Evolutionary conservation across 2,888 invertebrate species (phyloP).

Genomic region (Notocelia uddmanniana): DNA sequence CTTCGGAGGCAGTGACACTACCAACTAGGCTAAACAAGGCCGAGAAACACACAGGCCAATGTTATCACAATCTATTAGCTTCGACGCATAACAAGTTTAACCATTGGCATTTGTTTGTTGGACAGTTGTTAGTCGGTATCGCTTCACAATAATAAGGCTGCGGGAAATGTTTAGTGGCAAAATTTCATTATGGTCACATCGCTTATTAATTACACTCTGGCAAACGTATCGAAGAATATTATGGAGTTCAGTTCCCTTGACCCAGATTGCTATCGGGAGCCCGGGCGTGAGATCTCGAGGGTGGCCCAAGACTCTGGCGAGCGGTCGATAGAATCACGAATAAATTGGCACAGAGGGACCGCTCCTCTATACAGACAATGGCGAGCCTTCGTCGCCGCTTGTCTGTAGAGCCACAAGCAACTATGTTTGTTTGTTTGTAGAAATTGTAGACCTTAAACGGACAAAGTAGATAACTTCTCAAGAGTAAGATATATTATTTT

Average conservation of each 20-base stretch:
- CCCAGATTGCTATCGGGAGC: conserved; percentile 36
- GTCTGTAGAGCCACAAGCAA: conserved; percentile 2
- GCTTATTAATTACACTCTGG: conserved; percentile 33
- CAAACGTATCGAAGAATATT: conserved; percentile 16
- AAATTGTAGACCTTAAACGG: too few relatives aligned
- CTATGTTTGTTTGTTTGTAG: not conserved
- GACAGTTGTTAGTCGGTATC: not conserved
- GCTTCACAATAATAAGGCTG: not conserved
- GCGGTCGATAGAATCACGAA: conserved; percentile 32
- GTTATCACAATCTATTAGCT: not conserved
- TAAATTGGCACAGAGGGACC: conserved; percentile 29
- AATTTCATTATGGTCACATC: not conserved
- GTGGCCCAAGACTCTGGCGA: conserved; percentile 33
- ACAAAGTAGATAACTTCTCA: too few relatives aligned
- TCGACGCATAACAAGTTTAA: not conserved
- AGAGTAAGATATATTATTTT: too few relatives aligned
- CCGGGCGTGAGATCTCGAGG: conserved; percentile 42
- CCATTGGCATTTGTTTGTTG: not conserved
- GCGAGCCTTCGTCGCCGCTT: not conserved
- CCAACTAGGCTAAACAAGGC: too few relatives aligned
- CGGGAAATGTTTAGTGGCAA: not conserved
- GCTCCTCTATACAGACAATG: conserved; percentile 6
- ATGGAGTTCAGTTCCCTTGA: conserved; percentile 41
- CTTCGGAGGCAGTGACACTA: too few relatives aligned
- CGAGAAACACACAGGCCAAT: too few relatives aligned